A percentile compares a stretch with the other conserved stretches of the same genome.
Evolutionary conservation across 1,140 invertebrate genomes (phyloP).

Genomic region (Nasonia giraulti): DNA sequence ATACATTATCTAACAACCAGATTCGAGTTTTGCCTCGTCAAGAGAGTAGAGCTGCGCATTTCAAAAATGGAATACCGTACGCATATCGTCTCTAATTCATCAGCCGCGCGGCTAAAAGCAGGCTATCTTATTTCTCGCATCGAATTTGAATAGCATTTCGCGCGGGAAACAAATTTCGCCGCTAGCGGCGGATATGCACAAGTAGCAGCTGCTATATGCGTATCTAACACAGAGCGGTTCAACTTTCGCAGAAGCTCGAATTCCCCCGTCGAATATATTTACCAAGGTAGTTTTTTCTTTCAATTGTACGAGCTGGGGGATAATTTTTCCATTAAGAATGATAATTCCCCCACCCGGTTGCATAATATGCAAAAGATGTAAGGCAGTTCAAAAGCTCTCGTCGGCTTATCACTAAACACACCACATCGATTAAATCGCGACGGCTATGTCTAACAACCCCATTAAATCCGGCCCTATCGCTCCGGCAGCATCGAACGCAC

Average conservation of each 20-base stretch:
- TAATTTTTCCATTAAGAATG: not conserved
- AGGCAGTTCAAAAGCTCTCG: not conserved
- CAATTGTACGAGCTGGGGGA: not conserved
- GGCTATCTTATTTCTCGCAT: constrained; percentile 20
- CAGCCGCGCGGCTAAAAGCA: not conserved
- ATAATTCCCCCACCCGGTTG: not conserved
- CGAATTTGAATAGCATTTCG: constrained; percentile 26
- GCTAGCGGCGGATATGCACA: not conserved
- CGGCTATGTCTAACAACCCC: not conserved
- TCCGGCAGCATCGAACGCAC: not conserved
- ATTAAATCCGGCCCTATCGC: not conserved
- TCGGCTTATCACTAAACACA: not conserved
- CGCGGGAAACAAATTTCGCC: not conserved
- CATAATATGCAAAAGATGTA: not conserved
- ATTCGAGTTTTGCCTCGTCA: not conserved
- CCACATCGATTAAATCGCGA: not conserved
- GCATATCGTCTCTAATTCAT: not conserved
- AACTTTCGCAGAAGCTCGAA: constrained; percentile 13
- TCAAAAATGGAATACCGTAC: not conserved
- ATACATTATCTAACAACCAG: not conserved
- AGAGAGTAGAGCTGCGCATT: not conserved
- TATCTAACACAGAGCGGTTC: not conserved
- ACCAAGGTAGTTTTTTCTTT: not conserved
- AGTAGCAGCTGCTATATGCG: not conserved
- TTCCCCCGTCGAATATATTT: not conserved